Evolutionary conservation across 2,888 invertebrate species (phyloP).

Genomic region (Zaprionus bogoriensis): DNA sequence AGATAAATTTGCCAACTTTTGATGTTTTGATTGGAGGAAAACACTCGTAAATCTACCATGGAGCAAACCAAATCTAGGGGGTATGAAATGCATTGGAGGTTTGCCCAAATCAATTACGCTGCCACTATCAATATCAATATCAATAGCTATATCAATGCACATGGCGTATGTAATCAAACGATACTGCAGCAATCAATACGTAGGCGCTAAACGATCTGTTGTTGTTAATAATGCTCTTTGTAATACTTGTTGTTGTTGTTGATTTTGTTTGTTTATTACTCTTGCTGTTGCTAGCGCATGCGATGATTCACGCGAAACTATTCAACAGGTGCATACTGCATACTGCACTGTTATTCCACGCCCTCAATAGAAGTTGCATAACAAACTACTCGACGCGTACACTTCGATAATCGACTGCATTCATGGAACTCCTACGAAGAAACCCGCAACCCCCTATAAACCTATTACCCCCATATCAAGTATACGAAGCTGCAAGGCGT

Average conservation of each 20-base stretch:
- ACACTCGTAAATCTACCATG: conserved; percentile 7
- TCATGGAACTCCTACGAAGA: neutral
- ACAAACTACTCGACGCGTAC: conserved; percentile 17
- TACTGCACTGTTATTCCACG: conserved; percentile 24
- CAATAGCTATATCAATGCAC: conserved; percentile 31
- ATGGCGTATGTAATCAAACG: conserved; percentile 32
- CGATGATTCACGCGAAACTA: conserved; percentile 37
- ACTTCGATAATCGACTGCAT: conserved; percentile 11
- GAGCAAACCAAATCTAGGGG: conserved; percentile 1
- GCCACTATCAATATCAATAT: conserved; percentile 11
- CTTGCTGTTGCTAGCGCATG: conserved; percentile 1
- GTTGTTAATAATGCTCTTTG: conserved; percentile 9
- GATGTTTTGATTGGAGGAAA: conserved; percentile 10
- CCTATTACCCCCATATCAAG: neutral
- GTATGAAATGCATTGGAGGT: conserved; percentile 5
- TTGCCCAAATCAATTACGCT: conserved; percentile 11
- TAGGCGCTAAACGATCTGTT: conserved; percentile 25
- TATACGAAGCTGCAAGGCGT: neutral
- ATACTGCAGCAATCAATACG: conserved; percentile 37
- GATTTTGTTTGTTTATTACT: conserved; percentile 16
- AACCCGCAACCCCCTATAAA: neutral
- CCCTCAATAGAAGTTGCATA: conserved; percentile 24
- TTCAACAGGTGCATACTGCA: conserved; percentile 32
- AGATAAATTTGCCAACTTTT: too few relatives aligned
- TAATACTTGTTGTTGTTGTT: conserved; percentile 9